Evolutionary conservation across 2,113 vertebrate genomes (phyloP).

Genomic region (Scortum barcoo): DNA sequence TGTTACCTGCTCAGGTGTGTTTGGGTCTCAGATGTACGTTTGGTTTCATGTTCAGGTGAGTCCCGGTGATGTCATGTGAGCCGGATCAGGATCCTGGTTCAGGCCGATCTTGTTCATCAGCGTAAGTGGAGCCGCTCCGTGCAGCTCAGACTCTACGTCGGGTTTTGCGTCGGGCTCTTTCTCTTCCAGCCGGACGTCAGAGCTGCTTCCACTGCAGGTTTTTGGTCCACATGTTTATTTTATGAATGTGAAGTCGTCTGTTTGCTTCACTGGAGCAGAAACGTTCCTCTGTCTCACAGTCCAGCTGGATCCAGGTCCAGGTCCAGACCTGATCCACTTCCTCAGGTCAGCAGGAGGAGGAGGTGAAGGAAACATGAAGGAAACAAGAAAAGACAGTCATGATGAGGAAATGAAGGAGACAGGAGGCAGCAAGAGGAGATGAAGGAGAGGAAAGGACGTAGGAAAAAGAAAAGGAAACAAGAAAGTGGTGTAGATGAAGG

Average conservation of each 20-base stretch:
- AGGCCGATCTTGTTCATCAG: too few species aligned
- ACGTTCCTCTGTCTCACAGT: not conserved
- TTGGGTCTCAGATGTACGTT: not conserved
- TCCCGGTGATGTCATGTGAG: not conserved
- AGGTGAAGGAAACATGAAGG: not conserved
- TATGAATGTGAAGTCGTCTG: not conserved
- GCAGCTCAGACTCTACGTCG: too few species aligned
- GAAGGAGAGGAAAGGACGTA: not conserved
- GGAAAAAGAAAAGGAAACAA: not conserved
- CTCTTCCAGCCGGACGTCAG: too few species aligned
- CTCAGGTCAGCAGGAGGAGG: not conserved
- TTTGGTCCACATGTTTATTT: constrained; percentile 6
- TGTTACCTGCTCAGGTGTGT: constrained; percentile 15
- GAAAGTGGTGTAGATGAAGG: not conserved
- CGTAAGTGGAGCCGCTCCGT: too few species aligned
- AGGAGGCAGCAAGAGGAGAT: too few species aligned
- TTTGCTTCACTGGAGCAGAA: constrained; percentile 27
- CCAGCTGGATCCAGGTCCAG: not conserved
- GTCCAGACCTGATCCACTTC: not conserved
- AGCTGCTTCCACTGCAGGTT: not conserved
- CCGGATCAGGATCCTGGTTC: too few species aligned
- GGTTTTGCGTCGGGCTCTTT: too few species aligned
- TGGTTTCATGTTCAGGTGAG: not conserved
- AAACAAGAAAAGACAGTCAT: too few species aligned
- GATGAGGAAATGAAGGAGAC: too few species aligned